Percentiles rank a stretch among this genome's conserved stretches.
Evolutionary conservation across 1,140 invertebrate genomes (phyloP).

Genomic region (Wiebesia pumilae): DNA sequence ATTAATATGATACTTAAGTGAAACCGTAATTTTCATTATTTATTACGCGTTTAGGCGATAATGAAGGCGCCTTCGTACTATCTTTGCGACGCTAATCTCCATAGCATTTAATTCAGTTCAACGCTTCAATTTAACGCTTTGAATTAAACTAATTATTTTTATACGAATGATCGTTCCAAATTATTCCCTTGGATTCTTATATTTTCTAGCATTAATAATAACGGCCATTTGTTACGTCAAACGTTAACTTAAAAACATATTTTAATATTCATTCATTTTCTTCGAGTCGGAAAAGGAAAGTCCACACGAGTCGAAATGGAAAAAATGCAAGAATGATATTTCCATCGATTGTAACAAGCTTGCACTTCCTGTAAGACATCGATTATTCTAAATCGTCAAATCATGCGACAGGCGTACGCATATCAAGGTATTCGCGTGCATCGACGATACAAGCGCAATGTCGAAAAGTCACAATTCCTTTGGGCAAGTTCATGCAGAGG

Average conservation of each 20-base stretch:
- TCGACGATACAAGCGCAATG: not conserved
- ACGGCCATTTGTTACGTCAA: not conserved
- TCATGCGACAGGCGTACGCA: not conserved
- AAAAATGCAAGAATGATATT: too few relatives aligned
- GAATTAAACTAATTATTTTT: too few relatives aligned
- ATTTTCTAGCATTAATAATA: not conserved
- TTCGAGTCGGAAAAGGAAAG: too few relatives aligned
- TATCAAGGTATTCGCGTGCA: not conserved
- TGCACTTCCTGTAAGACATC: not conserved
- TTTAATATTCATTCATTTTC: too few relatives aligned
- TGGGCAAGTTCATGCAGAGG: not conserved
- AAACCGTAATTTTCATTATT: not conserved
- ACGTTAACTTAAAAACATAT: too few relatives aligned
- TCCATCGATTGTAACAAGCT: too few relatives aligned
- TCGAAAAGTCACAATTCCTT: not conserved
- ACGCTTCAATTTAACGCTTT: not conserved
- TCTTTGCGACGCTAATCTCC: not conserved
- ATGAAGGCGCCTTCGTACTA: not conserved
- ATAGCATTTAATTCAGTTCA: not conserved
- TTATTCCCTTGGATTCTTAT: too few relatives aligned
- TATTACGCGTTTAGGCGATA: not conserved
- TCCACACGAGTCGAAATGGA: too few relatives aligned
- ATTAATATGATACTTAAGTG: not conserved
- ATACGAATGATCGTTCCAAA: too few relatives aligned
- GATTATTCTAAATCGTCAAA: not conserved